Evolutionary conservation across 2,888 invertebrate species (phyloP).

Genomic region (Ceriagrion tenellum): DNA sequence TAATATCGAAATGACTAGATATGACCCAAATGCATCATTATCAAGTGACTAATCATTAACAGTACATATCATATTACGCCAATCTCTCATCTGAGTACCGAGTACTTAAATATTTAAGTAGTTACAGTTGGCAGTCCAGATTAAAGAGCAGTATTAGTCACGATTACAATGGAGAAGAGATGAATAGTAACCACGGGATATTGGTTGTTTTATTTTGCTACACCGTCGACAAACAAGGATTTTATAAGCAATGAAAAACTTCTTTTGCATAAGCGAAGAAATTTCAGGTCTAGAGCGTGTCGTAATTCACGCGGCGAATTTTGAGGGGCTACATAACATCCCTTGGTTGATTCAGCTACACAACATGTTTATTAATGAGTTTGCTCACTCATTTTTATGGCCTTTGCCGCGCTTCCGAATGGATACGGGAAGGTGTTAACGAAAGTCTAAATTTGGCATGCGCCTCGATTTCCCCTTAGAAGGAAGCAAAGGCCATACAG

Average conservation of each 20-base stretch:
- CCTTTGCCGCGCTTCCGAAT: background rate
- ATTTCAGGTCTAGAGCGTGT: background rate
- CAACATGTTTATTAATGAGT: constrained; percentile 27
- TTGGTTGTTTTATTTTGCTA: background rate
- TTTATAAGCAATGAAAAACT: too few species aligned
- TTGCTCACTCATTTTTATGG: background rate
- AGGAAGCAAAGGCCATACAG: background rate
- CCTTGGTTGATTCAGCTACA: background rate
- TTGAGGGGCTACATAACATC: background rate
- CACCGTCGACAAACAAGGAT: too few species aligned
- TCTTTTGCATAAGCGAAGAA: background rate
- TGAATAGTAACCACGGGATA: background rate
- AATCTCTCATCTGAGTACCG: too few species aligned
- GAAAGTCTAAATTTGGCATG: background rate
- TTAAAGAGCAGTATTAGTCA: too few species aligned
- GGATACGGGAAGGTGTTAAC: background rate
- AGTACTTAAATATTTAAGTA: too few species aligned
- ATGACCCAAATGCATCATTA: too few species aligned
- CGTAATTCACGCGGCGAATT: background rate
- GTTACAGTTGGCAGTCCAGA: too few species aligned
- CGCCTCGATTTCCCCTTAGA: background rate
- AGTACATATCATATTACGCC: too few species aligned
- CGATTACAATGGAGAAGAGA: background rate
- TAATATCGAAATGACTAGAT: too few species aligned
- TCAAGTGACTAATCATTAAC: too few species aligned